Percentiles rank a stretch among this genome's conserved stretches.
These are phyloP conservation scores for Trichonephila inaurata DNA, from an alignment of 1,140 invertebrate species.

Conservation along the genomic window DNA sequence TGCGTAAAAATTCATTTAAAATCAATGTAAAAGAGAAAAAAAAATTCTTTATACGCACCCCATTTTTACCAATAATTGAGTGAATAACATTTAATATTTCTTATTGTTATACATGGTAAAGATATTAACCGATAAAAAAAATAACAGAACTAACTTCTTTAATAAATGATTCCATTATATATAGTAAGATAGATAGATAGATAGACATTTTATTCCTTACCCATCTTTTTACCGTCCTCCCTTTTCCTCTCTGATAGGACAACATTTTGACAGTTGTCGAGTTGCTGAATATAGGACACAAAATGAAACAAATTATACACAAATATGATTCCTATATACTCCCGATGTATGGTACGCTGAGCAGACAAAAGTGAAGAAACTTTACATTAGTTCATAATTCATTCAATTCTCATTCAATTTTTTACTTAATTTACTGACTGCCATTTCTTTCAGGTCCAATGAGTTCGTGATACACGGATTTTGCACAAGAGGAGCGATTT, in stretches of 20 bases:
- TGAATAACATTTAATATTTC: too few relatives aligned
- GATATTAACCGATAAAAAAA: too few relatives aligned
- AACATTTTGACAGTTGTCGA: neutral
- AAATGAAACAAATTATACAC: slow-evolving; percentile 36
- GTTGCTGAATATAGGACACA: neutral
- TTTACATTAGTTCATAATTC: neutral
- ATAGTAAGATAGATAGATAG: too few relatives aligned
- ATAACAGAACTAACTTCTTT: too few relatives aligned
- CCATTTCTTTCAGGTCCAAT: slow-evolving; percentile 14
- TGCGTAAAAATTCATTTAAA: too few relatives aligned
- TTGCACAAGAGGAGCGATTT: slow-evolving; percentile 26
- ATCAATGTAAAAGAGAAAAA: too few relatives aligned
- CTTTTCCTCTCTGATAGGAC: neutral
- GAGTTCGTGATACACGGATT: slow-evolving; percentile 21
- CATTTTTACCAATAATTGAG: too few relatives aligned
- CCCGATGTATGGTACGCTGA: slow-evolving; percentile 1
- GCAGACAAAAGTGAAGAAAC: slow-evolving; percentile 9
- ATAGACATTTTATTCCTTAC: neutral
- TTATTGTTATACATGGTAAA: too few relatives aligned
- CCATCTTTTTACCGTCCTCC: neutral
- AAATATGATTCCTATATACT: slow-evolving; percentile 31
- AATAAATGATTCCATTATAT: too few relatives aligned
- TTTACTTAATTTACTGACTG: slow-evolving; percentile 8
- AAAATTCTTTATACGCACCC: too few relatives aligned
- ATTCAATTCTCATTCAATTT: slow-evolving; percentile 3